A percentile compares a stretch with the other conserved stretches of the same genome.
These are phyloP conservation scores for Ceyx cyanopectus DNA, from an alignment of 2,113 vertebrate genomes.

Conservation along the genomic window DNA sequence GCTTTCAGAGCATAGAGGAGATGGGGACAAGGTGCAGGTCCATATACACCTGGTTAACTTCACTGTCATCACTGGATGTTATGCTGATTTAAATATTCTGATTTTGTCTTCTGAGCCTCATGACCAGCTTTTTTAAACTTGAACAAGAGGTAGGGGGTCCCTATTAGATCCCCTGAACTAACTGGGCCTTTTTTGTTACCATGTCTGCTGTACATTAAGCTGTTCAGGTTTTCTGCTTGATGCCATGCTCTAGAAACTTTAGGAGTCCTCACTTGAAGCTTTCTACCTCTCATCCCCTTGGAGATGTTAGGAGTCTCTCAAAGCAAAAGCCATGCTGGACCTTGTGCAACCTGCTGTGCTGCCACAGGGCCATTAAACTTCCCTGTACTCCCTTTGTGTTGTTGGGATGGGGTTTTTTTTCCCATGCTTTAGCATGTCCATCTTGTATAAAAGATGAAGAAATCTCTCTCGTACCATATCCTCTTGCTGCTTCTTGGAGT, in stretches of 20 bases:
- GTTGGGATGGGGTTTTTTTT: neutral
- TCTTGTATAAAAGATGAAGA: neutral
- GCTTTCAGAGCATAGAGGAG: neutral
- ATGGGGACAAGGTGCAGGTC: neutral
- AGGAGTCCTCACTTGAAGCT: neutral
- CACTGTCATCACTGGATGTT: neutral
- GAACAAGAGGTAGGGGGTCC: neutral
- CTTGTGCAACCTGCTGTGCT: neutral
- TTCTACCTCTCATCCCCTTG: neutral
- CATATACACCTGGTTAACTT: neutral
- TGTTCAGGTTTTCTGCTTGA: neutral
- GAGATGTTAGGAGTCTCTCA: neutral
- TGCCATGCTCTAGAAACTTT: fast-evolving
- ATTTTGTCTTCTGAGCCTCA: neutral
- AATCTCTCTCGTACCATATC: neutral
- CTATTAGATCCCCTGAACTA: neutral
- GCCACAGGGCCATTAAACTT: neutral
- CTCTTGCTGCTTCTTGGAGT: neutral
- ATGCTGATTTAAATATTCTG: neutral
- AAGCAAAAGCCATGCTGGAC: neutral
- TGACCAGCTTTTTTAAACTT: neutral
- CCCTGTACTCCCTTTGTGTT: neutral
- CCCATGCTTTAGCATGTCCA: neutral
- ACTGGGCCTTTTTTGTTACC: neutral
- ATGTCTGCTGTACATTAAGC: neutral